These are phyloP conservation scores for Erpobdella octoculata DNA, from an alignment of 2,888 invertebrate genomes.

Conservation along the genomic window DNA sequence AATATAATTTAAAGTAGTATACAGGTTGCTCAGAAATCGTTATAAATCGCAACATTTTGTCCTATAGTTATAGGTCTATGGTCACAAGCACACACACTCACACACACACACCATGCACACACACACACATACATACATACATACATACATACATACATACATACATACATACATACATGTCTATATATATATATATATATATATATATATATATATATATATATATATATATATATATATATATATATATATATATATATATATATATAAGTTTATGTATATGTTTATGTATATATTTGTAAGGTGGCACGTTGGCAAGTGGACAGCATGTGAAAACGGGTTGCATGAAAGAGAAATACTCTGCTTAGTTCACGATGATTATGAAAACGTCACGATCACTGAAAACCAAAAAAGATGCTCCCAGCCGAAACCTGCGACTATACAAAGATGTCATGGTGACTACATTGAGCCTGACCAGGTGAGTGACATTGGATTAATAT, in stretches of 20 bases:
- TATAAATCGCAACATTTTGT: too few species aligned
- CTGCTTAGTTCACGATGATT: slow-evolving; percentile 7
- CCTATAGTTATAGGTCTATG: too few species aligned
- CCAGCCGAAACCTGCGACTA: slow-evolving; percentile 17
- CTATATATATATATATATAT: too few species aligned
- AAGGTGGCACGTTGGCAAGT: slow-evolving; percentile 17
- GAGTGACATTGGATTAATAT: neutral
- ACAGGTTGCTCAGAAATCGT: too few species aligned
- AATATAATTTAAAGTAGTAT: too few species aligned
- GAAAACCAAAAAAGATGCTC: slow-evolving; percentile 7
- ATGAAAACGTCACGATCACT: neutral
- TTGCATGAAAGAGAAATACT: slow-evolving; percentile 17
- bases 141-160: too few species aligned
- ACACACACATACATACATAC: too few species aligned
- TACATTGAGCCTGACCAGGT: neutral
- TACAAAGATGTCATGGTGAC: neutral
- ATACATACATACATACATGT: too few species aligned
- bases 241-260: neutral
- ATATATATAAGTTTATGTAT: neutral
- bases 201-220: too few species aligned
- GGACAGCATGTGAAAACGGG: slow-evolving; percentile 14
- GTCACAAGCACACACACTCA: too few species aligned
- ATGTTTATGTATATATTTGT: neutral
- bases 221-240: too few species aligned
- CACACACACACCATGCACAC: too few species aligned